phyloP scores from a whole-genome alignment of 2,888 invertebrate species.

The Sarcophaga caerulescens region DNA sequence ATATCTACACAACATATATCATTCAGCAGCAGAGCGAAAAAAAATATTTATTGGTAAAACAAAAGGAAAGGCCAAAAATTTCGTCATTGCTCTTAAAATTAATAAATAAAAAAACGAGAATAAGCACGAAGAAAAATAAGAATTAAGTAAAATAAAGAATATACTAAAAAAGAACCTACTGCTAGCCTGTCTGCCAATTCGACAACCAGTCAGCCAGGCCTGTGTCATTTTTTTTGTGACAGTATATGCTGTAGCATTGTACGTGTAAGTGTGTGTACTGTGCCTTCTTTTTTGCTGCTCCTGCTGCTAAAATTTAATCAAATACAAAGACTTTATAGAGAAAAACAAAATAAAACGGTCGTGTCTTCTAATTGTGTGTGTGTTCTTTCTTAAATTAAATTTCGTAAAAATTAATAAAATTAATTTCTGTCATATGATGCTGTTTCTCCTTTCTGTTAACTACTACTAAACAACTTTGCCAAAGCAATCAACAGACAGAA shows the following conservation, averaged over 20 bases:
- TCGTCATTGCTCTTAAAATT: slow-evolving; percentile 75
- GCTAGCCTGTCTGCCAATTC: slow-evolving; percentile 59
- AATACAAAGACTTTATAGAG: slow-evolving; percentile 36
- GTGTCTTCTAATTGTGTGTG: slow-evolving; percentile 29
- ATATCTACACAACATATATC: slow-evolving; percentile 34
- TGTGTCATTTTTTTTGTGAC: slow-evolving; percentile 47
- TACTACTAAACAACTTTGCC: slow-evolving; percentile 48
- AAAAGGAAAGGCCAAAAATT: slow-evolving; percentile 74
- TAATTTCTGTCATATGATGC: slow-evolving; percentile 52
- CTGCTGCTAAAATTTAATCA: slow-evolving; percentile 54
- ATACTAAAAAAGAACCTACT: slow-evolving; percentile 56
- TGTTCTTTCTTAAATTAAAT: slow-evolving; percentile 32
- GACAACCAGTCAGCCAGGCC: slow-evolving; percentile 57
- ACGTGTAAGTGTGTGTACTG: slow-evolving; percentile 42
- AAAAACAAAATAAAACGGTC: slow-evolving; percentile 23
- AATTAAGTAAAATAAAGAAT: slow-evolving; percentile 40
- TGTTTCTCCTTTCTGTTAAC: slow-evolving; percentile 18
- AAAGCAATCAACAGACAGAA: slow-evolving; percentile 15
- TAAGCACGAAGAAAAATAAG: slow-evolving; percentile 17
- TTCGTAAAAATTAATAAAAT: slow-evolving; percentile 34
- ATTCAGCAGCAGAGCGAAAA: slow-evolving; percentile 55
- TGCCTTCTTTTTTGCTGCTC: slow-evolving; percentile 49
- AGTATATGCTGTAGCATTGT: slow-evolving; percentile 49
- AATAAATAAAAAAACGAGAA: slow-evolving; percentile 47
- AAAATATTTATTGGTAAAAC: slow-evolving; percentile 61